Conservation (phyloP, 1,140 invertebrate species). For the Cherax quadricarinatus region DNA sequence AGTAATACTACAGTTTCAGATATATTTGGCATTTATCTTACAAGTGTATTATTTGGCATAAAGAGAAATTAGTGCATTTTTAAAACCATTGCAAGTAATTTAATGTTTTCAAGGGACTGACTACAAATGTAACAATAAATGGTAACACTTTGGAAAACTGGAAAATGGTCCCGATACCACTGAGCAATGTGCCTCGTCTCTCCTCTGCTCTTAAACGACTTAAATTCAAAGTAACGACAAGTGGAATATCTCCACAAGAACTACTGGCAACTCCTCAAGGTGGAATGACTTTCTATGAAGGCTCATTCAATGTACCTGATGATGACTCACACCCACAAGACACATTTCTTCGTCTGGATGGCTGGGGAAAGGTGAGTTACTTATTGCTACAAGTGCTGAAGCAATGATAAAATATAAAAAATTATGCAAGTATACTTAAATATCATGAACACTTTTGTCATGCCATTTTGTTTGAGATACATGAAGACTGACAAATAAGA, state of each 20-base stretch:
- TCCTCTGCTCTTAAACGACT: neutral
- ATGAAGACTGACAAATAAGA: too few species aligned
- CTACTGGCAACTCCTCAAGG: conserved; percentile 64
- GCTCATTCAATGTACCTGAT: conserved; percentile 14
- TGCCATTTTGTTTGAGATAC: too few species aligned
- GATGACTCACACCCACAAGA: conserved; percentile 66
- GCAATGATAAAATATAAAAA: too few species aligned
- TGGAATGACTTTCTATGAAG: conserved; percentile 58
- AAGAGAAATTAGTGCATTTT: too few species aligned
- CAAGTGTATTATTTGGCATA: too few species aligned
- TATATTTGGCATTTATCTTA: neutral
- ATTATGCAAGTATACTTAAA: neutral
- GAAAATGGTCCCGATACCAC: conserved; percentile 72
- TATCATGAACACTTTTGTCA: too few species aligned
- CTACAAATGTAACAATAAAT: conserved; percentile 76
- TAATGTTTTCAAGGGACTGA: conserved; percentile 75
- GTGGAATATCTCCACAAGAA: neutral
- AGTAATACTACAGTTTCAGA: neutral
- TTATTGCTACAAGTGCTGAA: neutral
- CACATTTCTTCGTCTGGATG: conserved; percentile 73
- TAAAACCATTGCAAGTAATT: too few species aligned
- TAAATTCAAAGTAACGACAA: neutral
- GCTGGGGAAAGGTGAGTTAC: conserved; percentile 72
- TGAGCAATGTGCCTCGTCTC: conserved; percentile 45
- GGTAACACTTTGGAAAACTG: conserved; percentile 74